Conservation (phyloP, 2,888 invertebrate species). For the Geophilus truncorum region DNA sequence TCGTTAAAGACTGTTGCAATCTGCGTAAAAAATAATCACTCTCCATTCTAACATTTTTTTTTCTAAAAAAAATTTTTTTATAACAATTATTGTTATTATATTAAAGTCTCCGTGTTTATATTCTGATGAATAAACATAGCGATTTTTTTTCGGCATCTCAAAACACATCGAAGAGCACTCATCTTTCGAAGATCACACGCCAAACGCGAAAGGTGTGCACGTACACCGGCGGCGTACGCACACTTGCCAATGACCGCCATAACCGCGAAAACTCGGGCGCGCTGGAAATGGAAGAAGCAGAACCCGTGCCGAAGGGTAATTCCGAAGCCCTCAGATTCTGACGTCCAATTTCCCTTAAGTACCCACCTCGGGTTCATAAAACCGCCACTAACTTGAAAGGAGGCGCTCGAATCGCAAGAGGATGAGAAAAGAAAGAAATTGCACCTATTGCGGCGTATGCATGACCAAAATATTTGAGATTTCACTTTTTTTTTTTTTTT, state of each 20-base stretch:
- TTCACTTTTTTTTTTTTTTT: no score
- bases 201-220: neutral
- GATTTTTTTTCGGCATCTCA: neutral
- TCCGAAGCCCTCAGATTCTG: slow-evolving; percentile 28
- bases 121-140: no score
- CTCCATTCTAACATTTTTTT: neutral
- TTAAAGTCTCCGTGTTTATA: no score
- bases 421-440: neutral
- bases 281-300: neutral
- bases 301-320: slow-evolving; percentile 28
- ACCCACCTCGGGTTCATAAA: slow-evolving; percentile 31
- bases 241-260: slow-evolving; percentile 24
- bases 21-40: neutral
- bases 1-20: neutral
- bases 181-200: neutral
- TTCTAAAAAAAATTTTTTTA: no score
- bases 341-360: slow-evolving; percentile 30
- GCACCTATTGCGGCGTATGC: neutral
- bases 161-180: neutral
- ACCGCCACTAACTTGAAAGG: slow-evolving; percentile 18
- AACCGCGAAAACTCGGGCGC: neutral
- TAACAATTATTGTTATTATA: no score
- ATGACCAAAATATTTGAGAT: no score
- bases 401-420: neutral
- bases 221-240: neutral